Percentiles rank a stretch among this genome's conserved stretches.
phyloP scores from a whole-genome alignment of 1,140 invertebrate genomes.

The Drosophila miranda region DNA sequence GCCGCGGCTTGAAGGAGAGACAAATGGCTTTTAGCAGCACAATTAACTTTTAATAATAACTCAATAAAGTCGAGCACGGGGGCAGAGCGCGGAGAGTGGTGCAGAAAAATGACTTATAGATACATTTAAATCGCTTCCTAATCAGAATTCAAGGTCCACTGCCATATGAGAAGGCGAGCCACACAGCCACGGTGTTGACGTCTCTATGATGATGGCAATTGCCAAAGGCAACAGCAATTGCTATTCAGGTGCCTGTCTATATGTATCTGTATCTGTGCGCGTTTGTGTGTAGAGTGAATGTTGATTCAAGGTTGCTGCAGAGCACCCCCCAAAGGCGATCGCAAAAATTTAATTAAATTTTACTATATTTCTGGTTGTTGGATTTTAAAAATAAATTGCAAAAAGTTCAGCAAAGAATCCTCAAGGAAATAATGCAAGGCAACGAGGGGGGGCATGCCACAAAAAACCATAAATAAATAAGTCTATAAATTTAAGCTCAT shows the following conservation, averaged over 20 bases:
- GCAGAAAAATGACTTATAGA: conserved; percentile 64
- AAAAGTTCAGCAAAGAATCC: conserved; percentile 54
- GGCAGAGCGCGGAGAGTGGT: conserved; percentile 7
- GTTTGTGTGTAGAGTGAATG: conserved; percentile 58
- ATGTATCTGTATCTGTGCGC: conserved; percentile 24
- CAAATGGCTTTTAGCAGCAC: conserved; percentile 68
- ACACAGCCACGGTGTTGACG: conserved; percentile 39
- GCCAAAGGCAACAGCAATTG: conserved; percentile 66
- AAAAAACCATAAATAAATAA: conserved; percentile 60
- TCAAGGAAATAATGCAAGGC: conserved; percentile 44
- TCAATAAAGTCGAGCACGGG: conserved; percentile 50
- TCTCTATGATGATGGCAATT: conserved; percentile 1
- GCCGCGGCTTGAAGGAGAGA: background rate
- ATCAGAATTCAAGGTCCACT: conserved; percentile 75
- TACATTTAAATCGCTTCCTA: conserved; percentile 78
- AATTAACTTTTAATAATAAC: conserved; percentile 75
- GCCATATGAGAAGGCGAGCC: conserved; percentile 70
- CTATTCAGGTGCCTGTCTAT: conserved; percentile 39
- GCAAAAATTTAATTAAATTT: conserved; percentile 74
- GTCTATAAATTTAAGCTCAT: conserved; percentile 63
- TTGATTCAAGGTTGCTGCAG: conserved; percentile 69
- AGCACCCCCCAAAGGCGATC: conserved; percentile 51
- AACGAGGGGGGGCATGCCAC: background rate
- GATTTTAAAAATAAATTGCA: conserved; percentile 68
- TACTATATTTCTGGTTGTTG: conserved; percentile 55